Evolutionary conservation across 2,797 vertebrate genomes (phyloP).

Genomic region (Alfaro cultratus): DNA sequence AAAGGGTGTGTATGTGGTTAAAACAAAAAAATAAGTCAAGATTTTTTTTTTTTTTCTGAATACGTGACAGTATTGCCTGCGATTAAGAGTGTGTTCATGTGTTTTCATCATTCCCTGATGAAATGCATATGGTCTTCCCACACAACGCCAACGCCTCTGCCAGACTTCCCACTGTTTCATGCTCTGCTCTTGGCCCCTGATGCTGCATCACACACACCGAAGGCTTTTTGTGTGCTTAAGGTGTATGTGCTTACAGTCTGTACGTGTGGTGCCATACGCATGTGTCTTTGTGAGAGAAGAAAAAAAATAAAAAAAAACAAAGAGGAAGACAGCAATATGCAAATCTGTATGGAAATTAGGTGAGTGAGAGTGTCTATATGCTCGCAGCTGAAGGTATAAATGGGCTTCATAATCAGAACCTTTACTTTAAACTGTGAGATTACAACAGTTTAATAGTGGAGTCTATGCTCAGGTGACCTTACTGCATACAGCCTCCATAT

Average conservation of each 20-base stretch:
- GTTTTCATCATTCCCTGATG: slow-evolving; percentile 62
- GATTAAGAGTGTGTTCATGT: slow-evolving; percentile 45
- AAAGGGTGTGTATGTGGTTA: slow-evolving; percentile 13
- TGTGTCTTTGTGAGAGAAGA: slow-evolving; percentile 47
- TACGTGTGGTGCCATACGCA: slow-evolving; percentile 5
- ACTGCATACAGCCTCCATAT: background rate
- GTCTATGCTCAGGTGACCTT: slow-evolving; percentile 2
- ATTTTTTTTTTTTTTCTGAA: slow-evolving; percentile 8
- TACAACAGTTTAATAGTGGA: slow-evolving; percentile 35
- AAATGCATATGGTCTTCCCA: slow-evolving; percentile 78
- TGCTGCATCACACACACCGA: slow-evolving; percentile 51
- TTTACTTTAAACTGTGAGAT: slow-evolving; percentile 22
- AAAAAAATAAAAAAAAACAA: slow-evolving; percentile 9
- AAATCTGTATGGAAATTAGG: slow-evolving; percentile 59
- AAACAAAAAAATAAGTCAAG: slow-evolving; percentile 11
- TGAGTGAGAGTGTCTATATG: slow-evolving; percentile 43
- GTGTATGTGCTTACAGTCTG: slow-evolving; percentile 17
- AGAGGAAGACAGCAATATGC: slow-evolving; percentile 38
- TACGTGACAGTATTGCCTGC: slow-evolving; percentile 42
- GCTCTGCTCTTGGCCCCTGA: slow-evolving; percentile 60
- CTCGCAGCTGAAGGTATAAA: slow-evolving; percentile 59
- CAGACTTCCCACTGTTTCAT: slow-evolving; percentile 71
- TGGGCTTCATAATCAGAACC: slow-evolving; percentile 56
- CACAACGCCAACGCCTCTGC: slow-evolving; percentile 71
- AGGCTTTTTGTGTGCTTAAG: slow-evolving; percentile 34